phyloP scores from a whole-genome alignment of 2,797 vertebrate genomes.

The Ctenosaura bakeri region DNA sequence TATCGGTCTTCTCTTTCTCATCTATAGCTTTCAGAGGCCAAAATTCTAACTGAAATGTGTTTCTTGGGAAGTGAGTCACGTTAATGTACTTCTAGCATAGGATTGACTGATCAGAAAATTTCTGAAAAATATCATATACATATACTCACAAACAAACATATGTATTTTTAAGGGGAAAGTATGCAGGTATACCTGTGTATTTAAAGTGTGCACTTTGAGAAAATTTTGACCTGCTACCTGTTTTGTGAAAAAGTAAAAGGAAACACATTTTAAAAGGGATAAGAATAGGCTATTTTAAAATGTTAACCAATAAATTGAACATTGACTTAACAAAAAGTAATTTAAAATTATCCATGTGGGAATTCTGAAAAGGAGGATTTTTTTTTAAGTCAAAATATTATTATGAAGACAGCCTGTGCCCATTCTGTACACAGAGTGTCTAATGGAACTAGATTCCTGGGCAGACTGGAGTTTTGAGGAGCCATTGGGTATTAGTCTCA shows the following conservation, averaged over 20 bases:
- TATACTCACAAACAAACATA: not conserved
- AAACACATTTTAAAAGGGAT: not conserved
- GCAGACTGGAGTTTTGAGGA: not conserved
- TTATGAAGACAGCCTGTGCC: not conserved
- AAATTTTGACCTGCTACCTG: not conserved
- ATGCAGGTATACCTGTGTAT: not conserved
- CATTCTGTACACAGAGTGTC: not conserved
- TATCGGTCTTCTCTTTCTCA: not conserved
- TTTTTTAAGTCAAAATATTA: slow-evolving; percentile 9
- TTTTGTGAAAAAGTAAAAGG: not conserved
- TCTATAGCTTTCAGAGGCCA: not conserved
- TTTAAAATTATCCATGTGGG: slow-evolving; percentile 1
- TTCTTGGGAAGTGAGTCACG: not conserved
- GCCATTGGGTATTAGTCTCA: not conserved
- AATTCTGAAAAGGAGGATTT: not conserved
- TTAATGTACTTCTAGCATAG: not conserved
- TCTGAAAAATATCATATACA: not conserved
- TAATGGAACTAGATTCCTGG: not conserved
- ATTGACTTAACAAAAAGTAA: not conserved
- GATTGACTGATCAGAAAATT: not conserved
- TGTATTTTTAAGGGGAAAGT: not conserved
- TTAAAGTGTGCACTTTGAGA: not conserved
- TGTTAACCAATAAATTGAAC: not conserved
- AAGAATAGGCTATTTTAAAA: slow-evolving; percentile 17
- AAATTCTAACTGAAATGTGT: not conserved